Percentiles rank a stretch among this genome's conserved stretches.
Evolutionary conservation across 2,888 invertebrate genomes (phyloP).

Genomic region (Archips xylosteana): DNA sequence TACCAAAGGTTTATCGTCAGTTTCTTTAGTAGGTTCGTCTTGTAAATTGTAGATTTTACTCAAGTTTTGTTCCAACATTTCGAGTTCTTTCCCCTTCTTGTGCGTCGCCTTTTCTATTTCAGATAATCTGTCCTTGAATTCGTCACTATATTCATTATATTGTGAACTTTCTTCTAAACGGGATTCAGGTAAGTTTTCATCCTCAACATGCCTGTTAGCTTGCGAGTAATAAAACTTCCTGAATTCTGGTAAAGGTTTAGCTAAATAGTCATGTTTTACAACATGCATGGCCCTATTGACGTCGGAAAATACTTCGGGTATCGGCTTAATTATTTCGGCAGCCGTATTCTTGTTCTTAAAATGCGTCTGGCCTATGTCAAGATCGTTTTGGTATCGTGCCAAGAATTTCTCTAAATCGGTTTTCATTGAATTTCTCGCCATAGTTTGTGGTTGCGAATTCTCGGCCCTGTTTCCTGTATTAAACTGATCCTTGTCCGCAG

Average conservation of each 20-base stretch:
- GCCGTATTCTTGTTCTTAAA: slow-evolving; percentile 56
- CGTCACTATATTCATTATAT: slow-evolving; percentile 37
- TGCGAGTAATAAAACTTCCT: slow-evolving; percentile 67
- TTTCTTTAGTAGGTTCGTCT: slow-evolving; percentile 43
- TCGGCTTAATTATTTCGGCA: slow-evolving; percentile 52
- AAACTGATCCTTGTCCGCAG: not conserved
- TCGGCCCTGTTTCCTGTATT: slow-evolving; percentile 20
- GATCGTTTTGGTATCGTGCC: slow-evolving; percentile 59
- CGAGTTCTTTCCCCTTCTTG: slow-evolving; percentile 55
- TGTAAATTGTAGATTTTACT: slow-evolving; percentile 58
- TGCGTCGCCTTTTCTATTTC: slow-evolving; percentile 44
- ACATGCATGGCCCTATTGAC: slow-evolving; percentile 37
- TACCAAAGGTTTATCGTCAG: slow-evolving; percentile 24
- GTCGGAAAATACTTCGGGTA: slow-evolving; percentile 51
- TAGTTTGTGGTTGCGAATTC: slow-evolving; percentile 39
- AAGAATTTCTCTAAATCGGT: slow-evolving; percentile 65
- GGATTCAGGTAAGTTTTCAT: slow-evolving; percentile 15
- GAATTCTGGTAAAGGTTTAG: slow-evolving; percentile 71
- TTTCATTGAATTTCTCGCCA: slow-evolving; percentile 45
- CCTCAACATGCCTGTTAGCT: slow-evolving; percentile 16
- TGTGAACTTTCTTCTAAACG: slow-evolving; percentile 4
- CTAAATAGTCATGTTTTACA: slow-evolving; percentile 55
- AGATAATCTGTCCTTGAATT: slow-evolving; percentile 29
- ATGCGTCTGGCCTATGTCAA: slow-evolving; percentile 51
- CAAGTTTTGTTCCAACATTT: slow-evolving; percentile 61